phyloP scores from a whole-genome alignment of 2,888 invertebrate genomes.

The Aleiodes alternator region DNA sequence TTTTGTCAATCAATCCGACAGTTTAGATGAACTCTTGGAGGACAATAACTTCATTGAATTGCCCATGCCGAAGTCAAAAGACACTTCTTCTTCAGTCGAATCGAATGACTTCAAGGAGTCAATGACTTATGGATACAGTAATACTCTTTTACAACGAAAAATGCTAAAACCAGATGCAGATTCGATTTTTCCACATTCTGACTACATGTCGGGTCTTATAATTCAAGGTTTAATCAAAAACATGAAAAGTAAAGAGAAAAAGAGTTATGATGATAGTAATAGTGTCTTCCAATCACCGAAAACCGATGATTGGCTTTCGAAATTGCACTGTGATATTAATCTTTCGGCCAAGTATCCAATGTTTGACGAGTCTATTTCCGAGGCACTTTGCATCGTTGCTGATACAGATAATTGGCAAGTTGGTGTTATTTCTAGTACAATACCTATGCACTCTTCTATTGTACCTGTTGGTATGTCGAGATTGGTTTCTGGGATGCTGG shows the following conservation, averaged over 20 bases:
- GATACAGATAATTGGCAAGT: slow-evolving; percentile 87
- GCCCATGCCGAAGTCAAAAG: slow-evolving; percentile 77
- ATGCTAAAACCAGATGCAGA: slow-evolving; percentile 47
- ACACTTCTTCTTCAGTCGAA: slow-evolving; percentile 39
- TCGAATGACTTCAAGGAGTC: slow-evolving; percentile 52
- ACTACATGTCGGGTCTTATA: slow-evolving; percentile 78
- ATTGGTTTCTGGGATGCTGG: slow-evolving; percentile 89
- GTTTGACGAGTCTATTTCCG: slow-evolving; percentile 84
- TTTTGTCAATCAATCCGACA: slow-evolving; percentile 61
- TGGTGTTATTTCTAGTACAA: slow-evolving; percentile 69
- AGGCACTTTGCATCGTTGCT: slow-evolving; percentile 89
- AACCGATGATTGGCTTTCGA: slow-evolving; percentile 65
- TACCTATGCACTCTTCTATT: slow-evolving; percentile 68
- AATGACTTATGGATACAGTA: slow-evolving; percentile 65
- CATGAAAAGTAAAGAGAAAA: slow-evolving; percentile 46
- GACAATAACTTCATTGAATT: slow-evolving; percentile 77
- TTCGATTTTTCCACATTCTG: slow-evolving; percentile 52
- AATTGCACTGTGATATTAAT: slow-evolving; percentile 68
- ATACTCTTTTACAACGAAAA: slow-evolving; percentile 63
- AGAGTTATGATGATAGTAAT: slow-evolving; percentile 38
- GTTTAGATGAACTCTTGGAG: slow-evolving; percentile 70
- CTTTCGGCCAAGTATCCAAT: slow-evolving; percentile 68
- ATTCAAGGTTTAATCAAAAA: slow-evolving; percentile 79
- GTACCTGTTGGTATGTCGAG: slow-evolving; percentile 86
- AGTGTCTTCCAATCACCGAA: slow-evolving; percentile 6